phyloP scores from a whole-genome alignment of 53 echinoderm and acorn worm species.

The Antedon mediterranea region DNA sequence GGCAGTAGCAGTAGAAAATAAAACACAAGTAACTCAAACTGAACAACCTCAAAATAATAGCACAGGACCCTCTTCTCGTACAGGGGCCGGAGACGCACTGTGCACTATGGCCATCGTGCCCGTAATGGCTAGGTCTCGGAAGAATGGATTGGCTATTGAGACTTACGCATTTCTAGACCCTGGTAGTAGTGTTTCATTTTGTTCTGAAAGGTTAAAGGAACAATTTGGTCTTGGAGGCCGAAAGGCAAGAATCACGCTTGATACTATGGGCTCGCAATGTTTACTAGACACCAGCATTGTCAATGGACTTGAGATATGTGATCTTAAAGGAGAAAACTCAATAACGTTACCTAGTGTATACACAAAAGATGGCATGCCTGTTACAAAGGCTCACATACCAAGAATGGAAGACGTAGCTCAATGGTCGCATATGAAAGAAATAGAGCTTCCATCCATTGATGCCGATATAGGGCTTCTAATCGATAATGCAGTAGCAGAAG shows the following conservation, averaged over 20 bases:
- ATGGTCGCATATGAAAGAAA: constrained; percentile 14
- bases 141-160: neutral
- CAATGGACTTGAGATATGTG: constrained; percentile 6
- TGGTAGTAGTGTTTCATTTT: constrained; percentile 35
- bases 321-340: constrained; percentile 8
- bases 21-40: neutral
- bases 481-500: constrained; percentile 26
- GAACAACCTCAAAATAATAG: neutral
- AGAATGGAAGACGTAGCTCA: constrained; percentile 10
- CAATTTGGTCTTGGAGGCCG: constrained; percentile 15
- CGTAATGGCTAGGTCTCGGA: neutral
- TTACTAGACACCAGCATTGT: constrained; percentile 14
- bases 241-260: constrained; percentile 11
- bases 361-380: constrained; percentile 24
- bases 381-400: constrained; percentile 16
- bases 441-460: constrained; percentile 14
- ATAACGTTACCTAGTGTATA: constrained; percentile 15
- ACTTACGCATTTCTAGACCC: constrained; percentile 35
- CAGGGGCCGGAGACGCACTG: constrained; percentile 6
- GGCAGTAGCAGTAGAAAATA: neutral
- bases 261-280: constrained; percentile 19
- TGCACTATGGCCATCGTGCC: constrained; percentile 31
- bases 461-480: constrained; percentile 31
- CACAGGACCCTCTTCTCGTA: constrained; percentile 3
- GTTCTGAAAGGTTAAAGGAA: constrained; percentile 14